Base-by-base conservation (phyloP, 2,888 invertebrate genomes). In the Dione vanillae region DNA sequence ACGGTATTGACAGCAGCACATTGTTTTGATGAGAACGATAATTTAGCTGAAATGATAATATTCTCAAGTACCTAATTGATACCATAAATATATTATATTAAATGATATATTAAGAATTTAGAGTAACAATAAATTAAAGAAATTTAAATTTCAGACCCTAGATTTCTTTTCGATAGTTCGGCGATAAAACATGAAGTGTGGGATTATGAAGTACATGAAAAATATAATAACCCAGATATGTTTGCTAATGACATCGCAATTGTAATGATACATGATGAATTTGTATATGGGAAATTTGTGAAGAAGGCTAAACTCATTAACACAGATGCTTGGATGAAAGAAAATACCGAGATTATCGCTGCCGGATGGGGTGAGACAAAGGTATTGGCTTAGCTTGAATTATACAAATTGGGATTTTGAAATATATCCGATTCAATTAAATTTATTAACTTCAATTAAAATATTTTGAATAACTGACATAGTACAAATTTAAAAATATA, bases 1-100 rank as follows among this genome's bases (percentile, higher is more conserved):
- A 77, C 75, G 10, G 80, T 84, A 0, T 52, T 85, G n/a, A 84
- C 85, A 3, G 84, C 83, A 3, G 85, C 83, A 0, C 85, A 85
- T 74, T 85, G 85, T 47, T 84, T 85, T 47, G 82, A 82, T 65
- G 72, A 75, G 16, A 84, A 82, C 62, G 75, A 54, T 10, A 81
- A 83, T 69, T 72, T 81, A 12, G 78, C 72, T 5, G 82, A 83
- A 61, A 85, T 85, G 83, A 74, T 74, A 65, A 74, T 85, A 43
- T 73, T 82, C 35, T 76, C 83, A 73, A 81, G 85, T 85, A 27
- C 27, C 27, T 27, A 79, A 9, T 11, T 59, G 41, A 9, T 16
- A 54, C 11, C 12, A 56, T 37, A 37, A 11, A 11, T 56, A 5
- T 37, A 6, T 35, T 41, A 41, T 19, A 27, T 43, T 14, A 10